phyloP scores from a whole-genome alignment of 2,113 vertebrate genomes.

The Chloropsis hardwickii region DNA sequence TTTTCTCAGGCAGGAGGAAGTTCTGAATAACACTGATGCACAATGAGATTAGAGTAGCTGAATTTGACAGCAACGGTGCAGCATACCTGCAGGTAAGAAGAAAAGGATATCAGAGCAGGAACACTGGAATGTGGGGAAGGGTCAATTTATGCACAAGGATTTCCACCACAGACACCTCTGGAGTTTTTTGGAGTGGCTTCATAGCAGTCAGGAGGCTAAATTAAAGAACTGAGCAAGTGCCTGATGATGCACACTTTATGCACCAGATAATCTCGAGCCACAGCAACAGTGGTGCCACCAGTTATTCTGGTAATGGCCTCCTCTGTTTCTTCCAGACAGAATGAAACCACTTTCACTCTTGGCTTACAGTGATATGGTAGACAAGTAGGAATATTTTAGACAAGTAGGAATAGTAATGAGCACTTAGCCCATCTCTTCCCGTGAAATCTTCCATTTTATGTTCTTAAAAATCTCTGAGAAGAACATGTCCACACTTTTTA shows the following conservation, averaged over 20 bases:
- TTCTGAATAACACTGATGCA: neutral
- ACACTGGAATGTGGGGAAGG: fast-evolving
- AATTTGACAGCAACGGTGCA: neutral
- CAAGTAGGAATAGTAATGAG: neutral
- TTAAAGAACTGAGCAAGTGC: neutral
- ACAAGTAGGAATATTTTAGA: neutral
- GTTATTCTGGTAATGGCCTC: neutral
- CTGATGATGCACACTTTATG: neutral
- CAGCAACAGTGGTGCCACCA: neutral
- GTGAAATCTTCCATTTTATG: neutral
- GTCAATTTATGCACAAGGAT: neutral
- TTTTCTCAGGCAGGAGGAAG: neutral
- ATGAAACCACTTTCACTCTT: neutral
- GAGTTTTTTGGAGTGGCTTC: neutral
- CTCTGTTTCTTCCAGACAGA: neutral
- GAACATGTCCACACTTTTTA: neutral
- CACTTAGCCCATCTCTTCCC: neutral
- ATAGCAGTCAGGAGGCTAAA: neutral
- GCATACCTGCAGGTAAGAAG: neutral
- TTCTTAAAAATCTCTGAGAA: neutral
- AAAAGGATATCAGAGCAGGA: neutral
- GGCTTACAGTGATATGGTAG: neutral
- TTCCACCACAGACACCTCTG: neutral
- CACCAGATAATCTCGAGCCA: neutral
- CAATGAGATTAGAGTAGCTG: neutral